Conservation (phyloP, 2,113 vertebrate genomes). For the Xiphorhynchus elegans region DNA sequence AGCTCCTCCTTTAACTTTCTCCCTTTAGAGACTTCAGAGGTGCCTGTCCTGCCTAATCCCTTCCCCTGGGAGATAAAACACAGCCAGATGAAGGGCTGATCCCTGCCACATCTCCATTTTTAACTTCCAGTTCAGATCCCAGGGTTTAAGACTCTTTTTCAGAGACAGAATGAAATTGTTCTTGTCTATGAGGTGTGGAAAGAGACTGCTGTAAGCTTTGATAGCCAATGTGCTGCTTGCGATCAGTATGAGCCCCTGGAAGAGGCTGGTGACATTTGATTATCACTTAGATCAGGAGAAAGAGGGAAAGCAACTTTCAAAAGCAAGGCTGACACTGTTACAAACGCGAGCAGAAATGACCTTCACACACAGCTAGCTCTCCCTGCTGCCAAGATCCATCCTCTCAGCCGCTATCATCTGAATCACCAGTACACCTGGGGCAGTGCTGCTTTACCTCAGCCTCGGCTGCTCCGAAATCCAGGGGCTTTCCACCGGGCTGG, state of each 20-base stretch:
- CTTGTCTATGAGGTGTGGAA: background rate
- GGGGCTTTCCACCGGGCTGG: background rate
- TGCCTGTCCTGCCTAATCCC: background rate
- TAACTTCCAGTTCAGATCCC: background rate
- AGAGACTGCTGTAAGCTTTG: background rate
- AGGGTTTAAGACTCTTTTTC: background rate
- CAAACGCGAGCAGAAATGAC: conserved; percentile 42
- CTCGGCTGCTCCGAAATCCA: background rate
- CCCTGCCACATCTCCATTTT: background rate
- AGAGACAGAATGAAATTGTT: background rate
- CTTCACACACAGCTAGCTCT: conserved; percentile 54
- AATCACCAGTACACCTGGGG: conserved; percentile 30
- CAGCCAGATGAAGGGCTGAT: background rate
- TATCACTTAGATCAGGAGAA: conserved; percentile 45
- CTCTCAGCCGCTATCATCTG: conserved; percentile 37
- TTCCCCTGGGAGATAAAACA: background rate
- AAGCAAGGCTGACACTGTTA: conserved; percentile 40
- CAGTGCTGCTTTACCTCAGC: conserved; percentile 15
- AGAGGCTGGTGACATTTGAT: conserved; percentile 43
- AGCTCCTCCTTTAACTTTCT: background rate
- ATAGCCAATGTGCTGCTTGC: background rate
- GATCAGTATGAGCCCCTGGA: background rate
- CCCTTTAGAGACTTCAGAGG: background rate
- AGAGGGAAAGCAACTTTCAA: conserved; percentile 47
- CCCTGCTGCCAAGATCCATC: conserved; percentile 47